phyloP scores from a whole-genome alignment of 2,797 vertebrate genomes.

The Enteromius fasciolatus region DNA sequence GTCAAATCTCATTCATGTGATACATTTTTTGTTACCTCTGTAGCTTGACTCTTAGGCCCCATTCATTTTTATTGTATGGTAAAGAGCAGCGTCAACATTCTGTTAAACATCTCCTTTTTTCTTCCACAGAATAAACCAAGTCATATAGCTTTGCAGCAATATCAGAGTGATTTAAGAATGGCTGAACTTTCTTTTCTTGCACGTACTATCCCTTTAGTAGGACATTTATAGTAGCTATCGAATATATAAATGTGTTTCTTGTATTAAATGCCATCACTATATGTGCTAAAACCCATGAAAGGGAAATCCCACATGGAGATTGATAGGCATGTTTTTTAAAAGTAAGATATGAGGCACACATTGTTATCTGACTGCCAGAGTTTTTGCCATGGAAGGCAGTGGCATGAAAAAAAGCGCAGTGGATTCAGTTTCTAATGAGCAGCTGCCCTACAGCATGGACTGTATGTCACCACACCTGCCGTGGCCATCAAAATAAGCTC shows the following conservation, averaged over 20 bases:
- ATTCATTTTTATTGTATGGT: neutral
- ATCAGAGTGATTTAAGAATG: neutral
- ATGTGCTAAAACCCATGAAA: slow-evolving; percentile 23
- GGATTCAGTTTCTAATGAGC: neutral
- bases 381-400: neutral
- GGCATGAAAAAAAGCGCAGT: slow-evolving; percentile 9
- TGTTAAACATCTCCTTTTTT: neutral
- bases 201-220: slow-evolving; percentile 12
- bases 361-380: slow-evolving; percentile 24
- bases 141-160: neutral
- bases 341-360: slow-evolving; percentile 8
- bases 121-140: neutral
- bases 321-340: slow-evolving; percentile 34
- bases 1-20: too few species aligned
- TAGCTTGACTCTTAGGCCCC: neutral
- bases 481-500: slow-evolving; percentile 1
- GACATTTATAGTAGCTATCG: slow-evolving; percentile 10
- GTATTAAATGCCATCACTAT: slow-evolving; percentile 28
- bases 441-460: slow-evolving; percentile 4
- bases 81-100: neutral
- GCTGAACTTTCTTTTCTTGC: neutral
- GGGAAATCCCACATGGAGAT: slow-evolving; percentile 30
- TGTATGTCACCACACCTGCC: slow-evolving; percentile 10
- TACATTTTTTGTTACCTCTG: neutral
- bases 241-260: slow-evolving; percentile 20